Evolutionary conservation across 2,888 invertebrate species (phyloP).

Genomic region (Nymphalis c-album): DNA sequence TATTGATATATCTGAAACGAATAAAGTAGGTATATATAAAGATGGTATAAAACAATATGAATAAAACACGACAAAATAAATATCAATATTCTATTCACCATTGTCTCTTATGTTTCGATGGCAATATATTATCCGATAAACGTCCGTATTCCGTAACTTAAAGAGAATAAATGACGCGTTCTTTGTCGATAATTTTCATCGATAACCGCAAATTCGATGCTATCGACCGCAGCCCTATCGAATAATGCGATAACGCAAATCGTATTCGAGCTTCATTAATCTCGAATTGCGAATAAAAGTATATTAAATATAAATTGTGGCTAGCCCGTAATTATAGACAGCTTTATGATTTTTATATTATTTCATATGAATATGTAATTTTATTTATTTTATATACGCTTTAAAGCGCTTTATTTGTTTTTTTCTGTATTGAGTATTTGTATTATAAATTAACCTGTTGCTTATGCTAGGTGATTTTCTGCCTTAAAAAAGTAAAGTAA

Average conservation of each 20-base stretch:
- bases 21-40: not conserved
- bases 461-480: too few relatives aligned
- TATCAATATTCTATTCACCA: slow-evolving; percentile 15
- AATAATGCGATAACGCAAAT: slow-evolving; percentile 30
- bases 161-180: slow-evolving; percentile 38
- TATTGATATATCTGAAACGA: too few relatives aligned
- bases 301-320: slow-evolving; percentile 34
- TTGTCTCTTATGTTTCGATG: slow-evolving; percentile 22
- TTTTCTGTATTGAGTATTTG: not conserved
- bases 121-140: slow-evolving; percentile 24
- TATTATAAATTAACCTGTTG: too few relatives aligned
- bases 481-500: too few relatives aligned
- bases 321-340: slow-evolving; percentile 25
- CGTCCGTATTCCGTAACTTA: slow-evolving; percentile 23
- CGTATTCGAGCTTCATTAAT: slow-evolving; percentile 29
- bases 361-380: slow-evolving; percentile 10
- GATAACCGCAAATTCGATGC: slow-evolving; percentile 45
- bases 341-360: slow-evolving; percentile 22
- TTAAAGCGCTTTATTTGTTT: not conserved
- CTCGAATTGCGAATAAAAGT: slow-evolving; percentile 29
- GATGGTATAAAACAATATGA: not conserved
- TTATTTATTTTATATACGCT: not conserved
- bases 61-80: not conserved
- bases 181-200: slow-evolving; percentile 40
- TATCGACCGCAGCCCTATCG: slow-evolving; percentile 37